Conservation (phyloP, 2,113 vertebrate species). For the Indri indri region DNA sequence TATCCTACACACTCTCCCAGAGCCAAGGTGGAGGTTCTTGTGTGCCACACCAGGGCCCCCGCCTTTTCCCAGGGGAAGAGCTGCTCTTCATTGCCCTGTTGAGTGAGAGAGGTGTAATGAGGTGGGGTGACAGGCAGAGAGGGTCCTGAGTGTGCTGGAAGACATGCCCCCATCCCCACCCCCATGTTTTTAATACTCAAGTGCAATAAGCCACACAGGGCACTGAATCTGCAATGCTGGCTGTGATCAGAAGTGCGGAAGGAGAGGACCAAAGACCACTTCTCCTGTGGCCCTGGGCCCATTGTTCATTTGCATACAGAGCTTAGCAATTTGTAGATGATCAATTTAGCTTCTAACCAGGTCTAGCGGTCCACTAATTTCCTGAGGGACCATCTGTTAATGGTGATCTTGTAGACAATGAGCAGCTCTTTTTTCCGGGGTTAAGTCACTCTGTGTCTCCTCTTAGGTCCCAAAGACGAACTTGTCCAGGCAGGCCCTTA, state of each 20-base stretch:
- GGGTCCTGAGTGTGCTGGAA: background rate
- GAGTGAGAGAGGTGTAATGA: background rate
- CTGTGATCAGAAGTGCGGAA: background rate
- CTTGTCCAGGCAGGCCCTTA: background rate
- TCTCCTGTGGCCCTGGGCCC: background rate
- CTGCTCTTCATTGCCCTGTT: background rate
- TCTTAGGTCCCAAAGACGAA: background rate
- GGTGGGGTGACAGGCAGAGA: background rate
- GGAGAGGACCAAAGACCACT: background rate
- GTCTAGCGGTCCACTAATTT: background rate
- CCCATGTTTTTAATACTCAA: background rate
- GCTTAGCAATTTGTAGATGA: background rate
- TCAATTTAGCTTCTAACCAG: background rate
- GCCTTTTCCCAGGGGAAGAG: background rate
- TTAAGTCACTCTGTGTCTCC: background rate
- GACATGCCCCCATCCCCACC: rapidly evolving
- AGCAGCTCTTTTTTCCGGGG: background rate
- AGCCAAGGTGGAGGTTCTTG: background rate
- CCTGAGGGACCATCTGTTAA: background rate
- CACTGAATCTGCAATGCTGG: background rate
- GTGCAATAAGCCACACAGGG: background rate
- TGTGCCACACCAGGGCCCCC: background rate
- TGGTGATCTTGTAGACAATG: background rate
- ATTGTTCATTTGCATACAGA: background rate
- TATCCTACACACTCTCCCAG: background rate